Conservation (phyloP, 2,888 invertebrate genomes). For the Chaetogeoica ovagalla region DNA sequence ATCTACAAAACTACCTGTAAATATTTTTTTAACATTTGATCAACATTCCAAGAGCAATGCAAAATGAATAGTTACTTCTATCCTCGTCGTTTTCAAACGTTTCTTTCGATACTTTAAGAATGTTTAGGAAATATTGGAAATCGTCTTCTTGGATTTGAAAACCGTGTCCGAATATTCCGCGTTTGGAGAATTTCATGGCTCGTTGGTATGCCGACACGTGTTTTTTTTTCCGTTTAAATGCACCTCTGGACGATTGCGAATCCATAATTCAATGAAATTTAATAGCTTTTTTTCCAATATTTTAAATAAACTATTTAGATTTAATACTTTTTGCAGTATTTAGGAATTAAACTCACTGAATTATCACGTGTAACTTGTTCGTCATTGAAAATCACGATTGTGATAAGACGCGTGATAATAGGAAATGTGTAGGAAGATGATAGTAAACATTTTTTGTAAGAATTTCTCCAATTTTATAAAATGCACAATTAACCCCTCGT, state of each 20-base stretch:
- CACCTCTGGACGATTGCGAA: constrained; percentile 17
- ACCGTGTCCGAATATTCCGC: constrained; percentile 53
- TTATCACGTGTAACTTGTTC: too few species aligned
- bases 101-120: constrained; percentile 53
- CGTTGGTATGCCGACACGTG: constrained; percentile 43
- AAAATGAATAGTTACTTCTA: constrained; percentile 50
- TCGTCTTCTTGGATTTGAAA: constrained; percentile 53
- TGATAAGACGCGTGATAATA: too few species aligned
- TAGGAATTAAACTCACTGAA: too few species aligned
- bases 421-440: too few species aligned
- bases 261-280: constrained; percentile 18
- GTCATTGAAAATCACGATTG: too few species aligned
- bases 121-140: constrained; percentile 54
- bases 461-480: too few species aligned
- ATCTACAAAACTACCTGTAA: constrained; percentile 70
- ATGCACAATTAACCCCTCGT: too few species aligned
- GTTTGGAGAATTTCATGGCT: constrained; percentile 51
- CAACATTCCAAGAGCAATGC: background rate
- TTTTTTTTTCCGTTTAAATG: constrained; percentile 53
- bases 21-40: constrained; percentile 5
- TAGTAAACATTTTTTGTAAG: too few species aligned
- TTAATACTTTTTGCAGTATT: too few species aligned
- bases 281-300: too few species aligned
- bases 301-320: too few species aligned
- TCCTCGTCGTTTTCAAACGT: constrained; percentile 52